A percentile compares a stretch with the other conserved stretches of the same genome.
Evolutionary conservation across 2,888 invertebrate species (phyloP).

Genomic region (Gasteruption jaculator): DNA sequence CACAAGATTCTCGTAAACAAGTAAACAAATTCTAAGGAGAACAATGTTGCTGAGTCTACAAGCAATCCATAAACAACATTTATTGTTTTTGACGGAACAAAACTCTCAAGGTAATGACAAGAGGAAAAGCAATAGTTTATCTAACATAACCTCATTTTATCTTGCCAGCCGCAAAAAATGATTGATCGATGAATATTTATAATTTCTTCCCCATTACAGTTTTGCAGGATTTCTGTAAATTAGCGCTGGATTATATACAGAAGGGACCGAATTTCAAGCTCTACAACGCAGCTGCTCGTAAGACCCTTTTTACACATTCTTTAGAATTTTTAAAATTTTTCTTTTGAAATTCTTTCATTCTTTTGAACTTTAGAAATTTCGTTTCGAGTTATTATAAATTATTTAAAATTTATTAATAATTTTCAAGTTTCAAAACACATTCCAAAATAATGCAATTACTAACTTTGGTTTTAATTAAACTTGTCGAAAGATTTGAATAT

Average conservation of each 20-base stretch:
- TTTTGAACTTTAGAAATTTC: not conserved
- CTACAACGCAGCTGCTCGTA: conserved; percentile 62
- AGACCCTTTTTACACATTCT: no score
- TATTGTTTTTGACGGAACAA: conserved; percentile 55
- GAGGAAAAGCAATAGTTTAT: conserved; percentile 5
- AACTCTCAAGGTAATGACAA: conserved; percentile 52
- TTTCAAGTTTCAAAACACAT: conserved; percentile 6
- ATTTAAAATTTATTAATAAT: not conserved
- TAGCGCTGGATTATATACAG: conserved; percentile 63
- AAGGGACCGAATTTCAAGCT: conserved; percentile 65
- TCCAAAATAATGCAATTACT: no score
- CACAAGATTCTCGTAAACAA: no score
- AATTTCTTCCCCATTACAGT: conserved; percentile 52
- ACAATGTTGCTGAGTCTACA: conserved; percentile 45
- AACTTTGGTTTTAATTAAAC: no score
- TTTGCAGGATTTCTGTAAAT: conserved; percentile 67
- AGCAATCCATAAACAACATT: conserved; percentile 58
- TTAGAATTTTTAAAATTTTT: conserved; percentile 13
- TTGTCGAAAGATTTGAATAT: no score
- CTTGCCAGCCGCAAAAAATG: conserved; percentile 33
- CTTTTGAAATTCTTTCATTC: not conserved
- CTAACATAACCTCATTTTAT: not conserved
- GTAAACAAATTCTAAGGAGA: conserved; percentile 3
- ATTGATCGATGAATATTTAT: not conserved
- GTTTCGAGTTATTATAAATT: not conserved